Conservation (phyloP, 2,888 invertebrate species). For the Diaphora mendica region DNA sequence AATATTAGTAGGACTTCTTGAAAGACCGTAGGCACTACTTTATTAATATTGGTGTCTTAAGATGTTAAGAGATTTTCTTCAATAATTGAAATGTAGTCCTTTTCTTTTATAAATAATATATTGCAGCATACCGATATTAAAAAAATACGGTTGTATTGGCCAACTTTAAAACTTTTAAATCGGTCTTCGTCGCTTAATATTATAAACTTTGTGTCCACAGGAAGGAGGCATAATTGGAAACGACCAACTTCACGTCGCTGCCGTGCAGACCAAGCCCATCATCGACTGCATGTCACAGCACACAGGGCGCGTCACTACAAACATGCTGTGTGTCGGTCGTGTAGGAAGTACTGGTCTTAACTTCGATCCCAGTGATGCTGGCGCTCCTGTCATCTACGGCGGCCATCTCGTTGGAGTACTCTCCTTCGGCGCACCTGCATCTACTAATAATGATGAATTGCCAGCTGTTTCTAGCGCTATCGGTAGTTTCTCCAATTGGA, state of each 20-base stretch:
- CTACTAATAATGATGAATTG: background rate
- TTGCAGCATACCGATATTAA: too few relatives aligned
- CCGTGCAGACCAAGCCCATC: background rate
- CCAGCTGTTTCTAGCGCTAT: background rate
- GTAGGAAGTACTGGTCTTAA: background rate
- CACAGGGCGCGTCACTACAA: background rate
- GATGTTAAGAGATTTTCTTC: too few relatives aligned
- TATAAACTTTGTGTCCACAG: background rate
- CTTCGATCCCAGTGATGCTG: constrained; percentile 2
- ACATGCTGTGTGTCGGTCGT: background rate
- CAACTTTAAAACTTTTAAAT: background rate
- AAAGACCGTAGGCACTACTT: too few relatives aligned
- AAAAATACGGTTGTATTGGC: too few relatives aligned
- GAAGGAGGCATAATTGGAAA: background rate
- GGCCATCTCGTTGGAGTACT: background rate
- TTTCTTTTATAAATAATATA: too few relatives aligned
- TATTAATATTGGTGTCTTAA: too few relatives aligned
- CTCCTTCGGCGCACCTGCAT: background rate
- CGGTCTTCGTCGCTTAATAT: background rate
- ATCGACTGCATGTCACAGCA: background rate
- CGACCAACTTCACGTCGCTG: background rate
- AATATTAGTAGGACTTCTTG: too few relatives aligned
- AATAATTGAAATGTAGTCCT: too few relatives aligned
- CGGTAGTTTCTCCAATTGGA: constrained; percentile 10
- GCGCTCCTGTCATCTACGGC: background rate